Evolutionary conservation across 2,113 vertebrate species (phyloP).

Genomic region (Uropsilus gracilis): DNA sequence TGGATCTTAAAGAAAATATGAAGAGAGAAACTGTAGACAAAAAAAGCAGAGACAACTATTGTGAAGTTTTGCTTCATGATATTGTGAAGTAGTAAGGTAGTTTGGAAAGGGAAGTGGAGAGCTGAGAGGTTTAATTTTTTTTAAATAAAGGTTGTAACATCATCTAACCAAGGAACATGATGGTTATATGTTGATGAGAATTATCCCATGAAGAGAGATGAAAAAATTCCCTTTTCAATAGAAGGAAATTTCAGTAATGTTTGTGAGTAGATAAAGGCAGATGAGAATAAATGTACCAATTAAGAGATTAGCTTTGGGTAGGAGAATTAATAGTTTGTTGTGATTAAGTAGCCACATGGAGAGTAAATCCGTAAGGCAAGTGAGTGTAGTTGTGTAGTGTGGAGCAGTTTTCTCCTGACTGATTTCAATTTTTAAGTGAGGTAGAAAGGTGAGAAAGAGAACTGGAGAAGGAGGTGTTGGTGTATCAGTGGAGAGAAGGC

Average conservation of each 20-base stretch:
- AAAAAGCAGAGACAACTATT: neutral
- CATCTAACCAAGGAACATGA: neutral
- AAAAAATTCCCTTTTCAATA: neutral
- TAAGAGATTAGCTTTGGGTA: neutral
- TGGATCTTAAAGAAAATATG: neutral
- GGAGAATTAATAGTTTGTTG: neutral
- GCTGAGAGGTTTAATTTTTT: neutral
- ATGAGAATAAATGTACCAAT: neutral
- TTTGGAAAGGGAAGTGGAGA: neutral
- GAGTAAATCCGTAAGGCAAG: neutral
- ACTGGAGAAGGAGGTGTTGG: neutral
- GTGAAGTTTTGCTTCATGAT: neutral
- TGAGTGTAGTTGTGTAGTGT: neutral
- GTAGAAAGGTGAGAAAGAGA: neutral
- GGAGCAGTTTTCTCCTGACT: neutral
- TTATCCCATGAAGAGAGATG: neutral
- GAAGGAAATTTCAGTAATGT: neutral
- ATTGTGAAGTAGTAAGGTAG: neutral
- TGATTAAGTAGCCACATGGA: neutral
- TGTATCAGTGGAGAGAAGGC: neutral
- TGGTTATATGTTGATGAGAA: neutral
- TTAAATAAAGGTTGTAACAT: neutral
- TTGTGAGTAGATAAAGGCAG: neutral
- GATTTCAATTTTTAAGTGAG: neutral
- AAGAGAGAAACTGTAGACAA: neutral